Percentiles rank a stretch among this genome's conserved stretches.
These are phyloP conservation scores for Adelognathus sp. DNA, from an alignment of 2,888 invertebrate genomes.

Conservation along the genomic window DNA sequence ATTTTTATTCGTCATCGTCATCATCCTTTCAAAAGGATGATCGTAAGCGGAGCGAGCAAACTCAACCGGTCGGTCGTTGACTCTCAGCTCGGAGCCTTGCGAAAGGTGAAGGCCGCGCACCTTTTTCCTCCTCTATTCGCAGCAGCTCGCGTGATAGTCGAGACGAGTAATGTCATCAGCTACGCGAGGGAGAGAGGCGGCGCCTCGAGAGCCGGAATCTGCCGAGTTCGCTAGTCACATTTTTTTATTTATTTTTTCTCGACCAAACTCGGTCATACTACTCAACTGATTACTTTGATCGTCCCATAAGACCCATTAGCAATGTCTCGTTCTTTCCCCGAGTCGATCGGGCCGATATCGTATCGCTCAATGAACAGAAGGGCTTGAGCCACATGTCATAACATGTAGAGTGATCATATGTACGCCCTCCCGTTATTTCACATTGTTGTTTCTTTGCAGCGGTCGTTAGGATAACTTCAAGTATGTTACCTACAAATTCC, in stretches of 20 bases:
- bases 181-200: not conserved
- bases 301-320: not conserved
- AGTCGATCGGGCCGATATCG: no score
- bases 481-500: no score
- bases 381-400: no score
- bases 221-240: not conserved
- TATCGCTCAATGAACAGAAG: no score
- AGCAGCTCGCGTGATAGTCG: not conserved
- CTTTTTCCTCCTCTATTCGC: not conserved
- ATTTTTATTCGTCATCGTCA: not conserved
- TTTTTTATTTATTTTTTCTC: not conserved
- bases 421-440: no score
- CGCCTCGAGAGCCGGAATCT: slow-evolving; percentile 23
- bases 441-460: no score
- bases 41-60: slow-evolving; percentile 13
- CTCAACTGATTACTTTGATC: not conserved
- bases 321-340: no score
- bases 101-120: slow-evolving; percentile 66
- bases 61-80: slow-evolving; percentile 62
- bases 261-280: slow-evolving; percentile 30
- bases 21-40: no score
- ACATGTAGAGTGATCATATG: no score
- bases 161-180: slow-evolving; percentile 32
- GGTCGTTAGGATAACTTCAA: no score
- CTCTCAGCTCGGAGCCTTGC: slow-evolving; percentile 62